phyloP scores from a whole-genome alignment of 2,113 vertebrate species.

The Muntiacus reevesi region DNA sequence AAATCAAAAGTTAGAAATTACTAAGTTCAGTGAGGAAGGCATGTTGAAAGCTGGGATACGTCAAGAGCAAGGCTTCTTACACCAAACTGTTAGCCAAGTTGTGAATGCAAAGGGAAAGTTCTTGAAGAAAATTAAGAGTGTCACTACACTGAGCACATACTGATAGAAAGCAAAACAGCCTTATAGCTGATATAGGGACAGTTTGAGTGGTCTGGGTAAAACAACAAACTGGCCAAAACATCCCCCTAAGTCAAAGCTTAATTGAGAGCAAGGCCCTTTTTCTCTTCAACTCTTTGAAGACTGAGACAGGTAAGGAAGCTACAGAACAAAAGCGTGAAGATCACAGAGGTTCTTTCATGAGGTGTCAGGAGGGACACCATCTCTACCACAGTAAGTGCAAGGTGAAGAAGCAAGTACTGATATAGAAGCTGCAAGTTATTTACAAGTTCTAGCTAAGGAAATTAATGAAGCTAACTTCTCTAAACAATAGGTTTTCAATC shows the following conservation, averaged over 20 bases:
- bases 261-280: neutral
- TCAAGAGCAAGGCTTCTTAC: neutral
- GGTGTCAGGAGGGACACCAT: accelerated
- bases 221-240: neutral
- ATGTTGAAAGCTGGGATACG: neutral
- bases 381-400: neutral
- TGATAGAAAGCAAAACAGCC: neutral
- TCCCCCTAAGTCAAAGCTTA: neutral
- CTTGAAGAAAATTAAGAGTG: neutral
- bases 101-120: neutral
- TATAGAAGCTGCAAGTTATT: neutral
- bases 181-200: neutral
- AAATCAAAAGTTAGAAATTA: neutral
- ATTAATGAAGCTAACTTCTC: neutral
- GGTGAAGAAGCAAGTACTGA: neutral
- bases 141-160: neutral
- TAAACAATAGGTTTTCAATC: neutral
- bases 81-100: neutral
- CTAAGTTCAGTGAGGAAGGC: neutral
- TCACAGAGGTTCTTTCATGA: neutral
- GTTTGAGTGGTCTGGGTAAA: neutral
- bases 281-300: neutral
- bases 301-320: neutral
- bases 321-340: neutral
- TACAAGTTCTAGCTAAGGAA: neutral